phyloP scores from a whole-genome alignment of 2,113 vertebrate genomes.

The Blennius ocellaris region DNA sequence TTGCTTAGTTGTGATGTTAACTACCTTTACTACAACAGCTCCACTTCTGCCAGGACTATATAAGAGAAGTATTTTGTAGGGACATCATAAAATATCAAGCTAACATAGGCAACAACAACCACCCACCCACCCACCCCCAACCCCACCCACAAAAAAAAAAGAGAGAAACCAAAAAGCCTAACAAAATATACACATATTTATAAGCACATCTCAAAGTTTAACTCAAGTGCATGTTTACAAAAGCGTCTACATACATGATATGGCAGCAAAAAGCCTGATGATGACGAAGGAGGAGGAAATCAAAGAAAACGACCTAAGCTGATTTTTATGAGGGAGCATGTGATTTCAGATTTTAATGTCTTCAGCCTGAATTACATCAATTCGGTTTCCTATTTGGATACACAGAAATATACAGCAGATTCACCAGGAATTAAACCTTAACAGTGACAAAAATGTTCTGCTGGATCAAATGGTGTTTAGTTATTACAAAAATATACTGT shows the following conservation, averaged over 20 bases:
- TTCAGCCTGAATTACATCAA: conserved; percentile 47
- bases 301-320: conserved; percentile 38
- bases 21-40: conserved; percentile 86
- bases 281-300: conserved; percentile 12
- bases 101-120: conserved; percentile 35
- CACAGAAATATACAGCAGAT: conserved; percentile 69
- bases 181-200: conserved; percentile 79
- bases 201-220: conserved; percentile 74
- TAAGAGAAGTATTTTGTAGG: conserved; percentile 64
- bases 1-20: conserved; percentile 84
- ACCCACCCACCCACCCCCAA: too few relatives aligned
- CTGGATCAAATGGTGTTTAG: conserved; percentile 47
- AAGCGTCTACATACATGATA: conserved; percentile 78
- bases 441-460: conserved; percentile 70
- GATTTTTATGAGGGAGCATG: conserved; percentile 45
- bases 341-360: conserved; percentile 44
- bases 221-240: conserved; percentile 77
- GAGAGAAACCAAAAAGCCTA: conserved; percentile 50
- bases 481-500: conserved; percentile 69
- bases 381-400: conserved; percentile 58
- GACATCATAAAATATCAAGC: conserved; percentile 69
- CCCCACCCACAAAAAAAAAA: neutral
- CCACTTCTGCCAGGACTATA: conserved; percentile 78
- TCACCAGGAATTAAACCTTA: conserved; percentile 57
- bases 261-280: conserved; percentile 70